Percentiles rank a stretch among this genome's conserved stretches.
These are phyloP conservation scores for Diacarnus erythraeanus DNA, from an alignment of 37 sponge, comb jelly and placozoan genomes.

Conservation along the genomic window DNA sequence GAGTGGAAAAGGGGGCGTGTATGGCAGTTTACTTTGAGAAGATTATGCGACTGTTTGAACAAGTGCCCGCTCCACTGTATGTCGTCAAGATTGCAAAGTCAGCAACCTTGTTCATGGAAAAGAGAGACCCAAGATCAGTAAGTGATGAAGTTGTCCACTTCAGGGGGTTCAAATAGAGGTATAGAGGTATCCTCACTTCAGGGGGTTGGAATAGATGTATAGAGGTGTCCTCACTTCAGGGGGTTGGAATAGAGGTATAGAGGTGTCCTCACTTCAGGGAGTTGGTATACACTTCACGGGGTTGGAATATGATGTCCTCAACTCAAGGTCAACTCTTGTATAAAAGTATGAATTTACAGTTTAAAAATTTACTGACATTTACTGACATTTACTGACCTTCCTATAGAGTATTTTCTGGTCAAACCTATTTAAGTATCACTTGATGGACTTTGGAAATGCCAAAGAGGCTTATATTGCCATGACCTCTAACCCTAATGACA, in stretches of 20 bases:
- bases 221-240: no score
- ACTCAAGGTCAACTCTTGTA: not conserved
- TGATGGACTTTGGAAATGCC: slow-evolving; percentile 48
- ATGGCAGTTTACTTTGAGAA: slow-evolving; percentile 34
- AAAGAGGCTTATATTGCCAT: slow-evolving; percentile 66
- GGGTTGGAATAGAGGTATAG: no score
- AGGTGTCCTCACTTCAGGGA: no score
- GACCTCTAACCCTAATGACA: slow-evolving; percentile 52
- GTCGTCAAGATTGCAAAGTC: slow-evolving; percentile 29
- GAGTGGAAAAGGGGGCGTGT: not conserved
- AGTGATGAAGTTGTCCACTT: not conserved
- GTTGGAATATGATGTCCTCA: not conserved
- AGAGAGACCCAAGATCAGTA: slow-evolving; percentile 19
- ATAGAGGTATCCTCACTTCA: no score
- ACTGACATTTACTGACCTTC: no score
- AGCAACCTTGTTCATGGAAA: slow-evolving; percentile 2
- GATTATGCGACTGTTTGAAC: slow-evolving; percentile 67
- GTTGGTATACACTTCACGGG: no score
- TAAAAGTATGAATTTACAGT: not conserved
- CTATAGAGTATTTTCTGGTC: slow-evolving; percentile 75
- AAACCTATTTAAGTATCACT: slow-evolving; percentile 64
- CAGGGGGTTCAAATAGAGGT: no score
- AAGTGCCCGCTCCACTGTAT: slow-evolving; percentile 13
- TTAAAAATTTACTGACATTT: not conserved
- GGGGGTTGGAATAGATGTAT: no score